These are phyloP conservation scores for Jordanella pulchra DNA, from an alignment of 2,797 vertebrate species.

Conservation along the genomic window DNA sequence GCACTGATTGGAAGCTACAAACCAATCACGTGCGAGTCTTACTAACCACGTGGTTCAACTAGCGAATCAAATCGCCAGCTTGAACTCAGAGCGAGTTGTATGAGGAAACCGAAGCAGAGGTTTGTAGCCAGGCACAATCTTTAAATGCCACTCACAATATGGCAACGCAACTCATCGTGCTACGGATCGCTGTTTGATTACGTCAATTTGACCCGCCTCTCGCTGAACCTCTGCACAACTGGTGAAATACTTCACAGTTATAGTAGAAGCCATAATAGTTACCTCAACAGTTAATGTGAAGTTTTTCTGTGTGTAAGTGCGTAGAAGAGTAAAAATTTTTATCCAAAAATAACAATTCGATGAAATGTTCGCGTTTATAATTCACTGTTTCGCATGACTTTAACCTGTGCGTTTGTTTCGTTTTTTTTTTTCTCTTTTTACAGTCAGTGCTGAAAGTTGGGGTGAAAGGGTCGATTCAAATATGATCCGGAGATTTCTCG, in stretches of 20 bases:
- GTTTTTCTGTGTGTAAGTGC: not conserved
- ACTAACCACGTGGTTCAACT: no score
- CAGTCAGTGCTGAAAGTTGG: not conserved
- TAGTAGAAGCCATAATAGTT: not conserved
- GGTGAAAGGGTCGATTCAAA: not conserved
- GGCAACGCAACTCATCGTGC: not conserved
- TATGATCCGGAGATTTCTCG: slow-evolving; percentile 55
- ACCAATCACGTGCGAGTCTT: no score
- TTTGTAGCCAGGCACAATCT: no score
- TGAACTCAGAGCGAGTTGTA: no score
- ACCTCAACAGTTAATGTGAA: not conserved
- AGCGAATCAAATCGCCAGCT: no score
- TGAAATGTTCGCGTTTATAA: not conserved
- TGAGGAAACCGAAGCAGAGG: no score
- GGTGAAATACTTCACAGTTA: not conserved
- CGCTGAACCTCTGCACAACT: not conserved
- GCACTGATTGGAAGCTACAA: no score
- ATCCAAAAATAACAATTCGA: not conserved
- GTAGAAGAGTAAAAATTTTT: not conserved
- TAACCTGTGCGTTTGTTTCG: not conserved
- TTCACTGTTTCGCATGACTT: not conserved
- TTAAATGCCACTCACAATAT: slow-evolving; percentile 4
- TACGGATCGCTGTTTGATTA: not conserved
- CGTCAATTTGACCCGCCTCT: slow-evolving; percentile 12
- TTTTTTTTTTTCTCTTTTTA: not conserved